Evolutionary conservation across 92 coral and sea anemone species (phyloP).

Genomic region (Scolanthus callimorphus): DNA sequence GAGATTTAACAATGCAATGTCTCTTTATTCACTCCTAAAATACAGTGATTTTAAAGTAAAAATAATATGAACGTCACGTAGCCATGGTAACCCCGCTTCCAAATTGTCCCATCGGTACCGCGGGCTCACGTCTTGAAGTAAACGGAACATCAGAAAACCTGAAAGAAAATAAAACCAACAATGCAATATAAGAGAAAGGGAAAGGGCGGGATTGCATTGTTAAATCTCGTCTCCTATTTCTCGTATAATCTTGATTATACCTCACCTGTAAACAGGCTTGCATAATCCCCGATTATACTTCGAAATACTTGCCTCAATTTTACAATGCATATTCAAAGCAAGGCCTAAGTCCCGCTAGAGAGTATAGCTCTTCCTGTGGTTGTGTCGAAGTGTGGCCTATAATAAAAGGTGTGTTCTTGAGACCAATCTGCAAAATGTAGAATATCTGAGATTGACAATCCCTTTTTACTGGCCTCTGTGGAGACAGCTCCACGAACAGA

Average conservation of each 20-base stretch:
- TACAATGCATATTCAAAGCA: conserved; percentile 60
- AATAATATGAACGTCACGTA: too few relatives aligned
- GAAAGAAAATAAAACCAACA: neutral
- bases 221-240: too few relatives aligned
- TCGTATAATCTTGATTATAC: too few relatives aligned
- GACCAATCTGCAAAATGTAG: conserved; percentile 43
- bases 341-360: conserved; percentile 2
- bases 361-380: conserved; percentile 26
- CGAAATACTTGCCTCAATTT: conserved; percentile 40
- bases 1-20: too few relatives aligned
- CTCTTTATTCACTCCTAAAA: too few relatives aligned
- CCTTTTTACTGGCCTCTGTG: conserved; percentile 25
- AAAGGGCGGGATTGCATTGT: conserved; percentile 1
- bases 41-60: conserved; percentile 20
- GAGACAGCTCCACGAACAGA: conserved; percentile 35
- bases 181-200: neutral
- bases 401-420: conserved; percentile 22
- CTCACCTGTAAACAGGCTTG: too few relatives aligned
- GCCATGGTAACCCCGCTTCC: too few relatives aligned
- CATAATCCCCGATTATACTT: too few relatives aligned
- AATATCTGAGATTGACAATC: conserved; percentile 28
- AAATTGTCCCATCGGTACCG: conserved; percentile 5
- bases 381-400: conserved; percentile 31
- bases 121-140: conserved; percentile 17
- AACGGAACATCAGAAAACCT: conserved; percentile 56